Base-by-base conservation (phyloP, 2,797 vertebrate genomes). In the Alectoris magna region DNA sequence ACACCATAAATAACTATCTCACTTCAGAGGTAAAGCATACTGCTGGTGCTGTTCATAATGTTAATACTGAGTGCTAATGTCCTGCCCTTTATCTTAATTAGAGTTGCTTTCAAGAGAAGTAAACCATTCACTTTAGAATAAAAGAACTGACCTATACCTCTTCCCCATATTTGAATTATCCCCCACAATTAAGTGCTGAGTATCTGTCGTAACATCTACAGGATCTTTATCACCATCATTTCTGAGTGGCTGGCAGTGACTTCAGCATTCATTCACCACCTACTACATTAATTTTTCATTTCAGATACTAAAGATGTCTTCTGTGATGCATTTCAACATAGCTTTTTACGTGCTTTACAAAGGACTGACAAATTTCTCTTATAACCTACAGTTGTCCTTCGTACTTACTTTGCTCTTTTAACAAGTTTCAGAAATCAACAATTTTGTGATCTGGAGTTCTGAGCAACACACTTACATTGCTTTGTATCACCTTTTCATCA, bases 251-350 rank as follows among this genome's bases (percentile, higher is more conserved):
- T 94, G 81, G 60, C 43, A 86, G 60, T 53, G 74, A 83, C 67
- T 91, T 72, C 59, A 77, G 53, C 79, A 84, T 81, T 93, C 73
- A 92, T 94, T 94, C 85, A 91, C 36, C 72, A 94, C 68, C 60
- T 69, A 87, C 84, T 90, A 86, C 69, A 95, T 95, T 93, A 76
- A 87, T 93, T 94, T 95, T 95, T 94, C 56, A 93, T 89, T 95
- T 90, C 53, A 69, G 82, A 87, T 87, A 88, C 88, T 94, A 86
- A 96, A 91, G 84, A 83, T 94, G 58, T 91, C 92, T 94, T 90
- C 44, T 48, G 46, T 91, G 66, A 90, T 92, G 58, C 91, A 94
- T 96, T 95, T 96, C 90, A 91, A 49, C 66, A 88, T 46, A 82
- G 44, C n/a, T 71, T 83, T 95, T 94, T 81, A 90, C 75, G 26